Evolutionary conservation across 2,888 invertebrate species (phyloP).

Genomic region (Arrhopalites spinosus): DNA sequence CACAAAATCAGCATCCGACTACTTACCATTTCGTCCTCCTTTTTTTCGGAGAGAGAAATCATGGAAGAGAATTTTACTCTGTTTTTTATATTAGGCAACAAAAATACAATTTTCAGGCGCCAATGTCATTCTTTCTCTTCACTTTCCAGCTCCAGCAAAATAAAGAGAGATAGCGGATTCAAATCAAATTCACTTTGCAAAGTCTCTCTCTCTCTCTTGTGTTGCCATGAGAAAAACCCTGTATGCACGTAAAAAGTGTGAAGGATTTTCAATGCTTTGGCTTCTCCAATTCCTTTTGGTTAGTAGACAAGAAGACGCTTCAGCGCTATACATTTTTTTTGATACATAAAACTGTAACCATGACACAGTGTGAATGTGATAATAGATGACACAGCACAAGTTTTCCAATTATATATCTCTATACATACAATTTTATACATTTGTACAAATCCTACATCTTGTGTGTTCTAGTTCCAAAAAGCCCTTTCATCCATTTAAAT

Average conservation of each 20-base stretch:
- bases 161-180: too few species aligned
- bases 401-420: neutral
- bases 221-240: too few species aligned
- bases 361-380: conserved; percentile 4
- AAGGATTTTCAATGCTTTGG: neutral
- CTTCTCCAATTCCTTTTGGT: neutral
- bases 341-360: neutral
- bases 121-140: too few species aligned
- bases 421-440: neutral
- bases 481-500: conserved; percentile 16
- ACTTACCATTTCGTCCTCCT: too few species aligned
- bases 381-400: conserved; percentile 20
- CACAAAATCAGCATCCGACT: too few species aligned
- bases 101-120: too few species aligned
- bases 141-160: too few species aligned
- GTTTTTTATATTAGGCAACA: too few species aligned
- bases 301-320: neutral
- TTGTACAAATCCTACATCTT: too few species aligned
- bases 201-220: neutral
- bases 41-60: too few species aligned
- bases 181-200: neutral
- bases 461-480: too few species aligned
- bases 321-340: neutral
- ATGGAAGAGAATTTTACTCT: too few species aligned
- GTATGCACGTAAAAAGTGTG: neutral